phyloP scores from a whole-genome alignment of 92 coral and sea anemone species.

The Bergia puertoricense region DNA sequence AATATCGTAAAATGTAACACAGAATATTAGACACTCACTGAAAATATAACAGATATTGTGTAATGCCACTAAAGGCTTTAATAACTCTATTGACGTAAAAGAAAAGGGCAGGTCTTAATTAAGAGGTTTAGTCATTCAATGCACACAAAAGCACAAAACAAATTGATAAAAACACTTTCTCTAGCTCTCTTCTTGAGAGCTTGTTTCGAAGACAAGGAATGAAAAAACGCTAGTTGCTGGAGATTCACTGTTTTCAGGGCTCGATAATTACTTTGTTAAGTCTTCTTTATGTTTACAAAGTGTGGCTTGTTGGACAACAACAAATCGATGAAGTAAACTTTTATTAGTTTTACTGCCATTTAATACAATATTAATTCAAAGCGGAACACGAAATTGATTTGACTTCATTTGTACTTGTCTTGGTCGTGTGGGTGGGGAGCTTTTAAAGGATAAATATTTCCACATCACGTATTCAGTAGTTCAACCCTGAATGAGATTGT shows the following conservation, averaged over 20 bases:
- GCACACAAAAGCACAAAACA: background rate
- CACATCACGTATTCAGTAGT: background rate
- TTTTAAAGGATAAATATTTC: no score
- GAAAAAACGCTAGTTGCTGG: background rate
- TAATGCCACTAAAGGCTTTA: background rate
- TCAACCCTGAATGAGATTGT: background rate
- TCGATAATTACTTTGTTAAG: background rate
- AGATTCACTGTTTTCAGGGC: background rate
- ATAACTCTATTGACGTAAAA: background rate
- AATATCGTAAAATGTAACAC: background rate
- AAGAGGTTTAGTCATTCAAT: background rate
- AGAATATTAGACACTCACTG: background rate
- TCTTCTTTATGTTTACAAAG: no score
- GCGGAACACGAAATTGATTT: no score
- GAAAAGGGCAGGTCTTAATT: background rate
- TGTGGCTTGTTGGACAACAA: no score
- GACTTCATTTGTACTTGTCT: background rate
- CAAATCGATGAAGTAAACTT: background rate
- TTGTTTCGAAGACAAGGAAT: background rate
- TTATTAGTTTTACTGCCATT: no score
- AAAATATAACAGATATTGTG: background rate
- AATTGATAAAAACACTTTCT: background rate
- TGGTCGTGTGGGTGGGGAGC: background rate
- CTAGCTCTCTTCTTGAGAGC: no score
- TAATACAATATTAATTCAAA: background rate